phyloP scores from a whole-genome alignment of 1,140 invertebrate species.

The Drosophila murphyi region DNA sequence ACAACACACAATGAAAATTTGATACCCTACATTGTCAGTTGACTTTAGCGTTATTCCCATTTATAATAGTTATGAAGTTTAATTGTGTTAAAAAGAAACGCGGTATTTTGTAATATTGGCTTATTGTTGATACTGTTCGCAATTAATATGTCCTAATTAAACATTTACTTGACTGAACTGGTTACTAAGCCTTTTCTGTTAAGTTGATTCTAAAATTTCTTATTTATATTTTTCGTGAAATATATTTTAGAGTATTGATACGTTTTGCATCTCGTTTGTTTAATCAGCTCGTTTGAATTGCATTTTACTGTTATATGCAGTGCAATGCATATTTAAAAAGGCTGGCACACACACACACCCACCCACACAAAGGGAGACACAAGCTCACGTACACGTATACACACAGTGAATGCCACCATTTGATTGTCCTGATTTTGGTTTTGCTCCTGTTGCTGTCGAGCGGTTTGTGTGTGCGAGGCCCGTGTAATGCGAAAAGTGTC shows the following conservation, averaged over 20 bases:
- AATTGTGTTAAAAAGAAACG: no score
- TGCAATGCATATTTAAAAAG: slow-evolving; percentile 67
- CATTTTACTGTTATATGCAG: slow-evolving; percentile 58
- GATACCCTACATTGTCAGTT: slow-evolving; percentile 4
- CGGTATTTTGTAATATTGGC: no score
- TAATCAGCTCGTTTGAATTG: slow-evolving; percentile 67
- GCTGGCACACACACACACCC: slow-evolving; percentile 27
- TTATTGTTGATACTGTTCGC: no score
- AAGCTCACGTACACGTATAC: slow-evolving; percentile 1
- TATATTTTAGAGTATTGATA: slow-evolving; percentile 7
- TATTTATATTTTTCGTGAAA: neutral
- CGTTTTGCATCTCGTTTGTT: slow-evolving; percentile 52
- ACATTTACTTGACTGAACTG: no score
- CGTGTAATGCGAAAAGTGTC: slow-evolving; percentile 75
- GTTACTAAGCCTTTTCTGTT: neutral
- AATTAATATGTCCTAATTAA: no score
- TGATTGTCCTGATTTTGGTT: slow-evolving; percentile 67
- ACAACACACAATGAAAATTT: neutral
- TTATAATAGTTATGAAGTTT: no score
- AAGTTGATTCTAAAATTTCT: neutral
- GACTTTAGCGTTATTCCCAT: neutral
- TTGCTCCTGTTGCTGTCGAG: slow-evolving; percentile 27
- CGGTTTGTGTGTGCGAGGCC: slow-evolving; percentile 47
- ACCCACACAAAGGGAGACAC: slow-evolving; percentile 3
- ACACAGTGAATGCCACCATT: slow-evolving; percentile 22